These are phyloP conservation scores for Tribolium madens DNA, from an alignment of 1,140 invertebrate species.

Conservation along the genomic window DNA sequence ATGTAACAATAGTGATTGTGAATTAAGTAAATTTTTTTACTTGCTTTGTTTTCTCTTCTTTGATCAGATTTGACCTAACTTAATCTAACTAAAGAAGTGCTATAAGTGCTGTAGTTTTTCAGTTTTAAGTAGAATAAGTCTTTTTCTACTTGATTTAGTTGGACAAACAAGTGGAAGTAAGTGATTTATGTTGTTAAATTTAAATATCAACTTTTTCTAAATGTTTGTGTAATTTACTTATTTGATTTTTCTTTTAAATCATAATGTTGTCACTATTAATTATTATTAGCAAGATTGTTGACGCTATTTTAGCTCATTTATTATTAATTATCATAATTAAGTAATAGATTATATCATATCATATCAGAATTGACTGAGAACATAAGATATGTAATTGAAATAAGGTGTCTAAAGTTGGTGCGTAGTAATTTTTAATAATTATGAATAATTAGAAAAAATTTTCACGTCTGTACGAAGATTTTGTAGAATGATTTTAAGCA, in stretches of 20 bases:
- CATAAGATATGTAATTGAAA: not conserved
- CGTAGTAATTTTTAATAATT: not conserved
- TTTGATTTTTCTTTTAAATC: not conserved
- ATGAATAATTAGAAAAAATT: no score
- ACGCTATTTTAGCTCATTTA: not conserved
- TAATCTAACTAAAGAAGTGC: no score
- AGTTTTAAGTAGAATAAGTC: no score
- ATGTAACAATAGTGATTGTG: no score
- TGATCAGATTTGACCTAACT: no score
- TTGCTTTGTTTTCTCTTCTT: no score
- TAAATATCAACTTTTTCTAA: not conserved
- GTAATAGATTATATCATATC: not conserved
- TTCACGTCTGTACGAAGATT: no score
- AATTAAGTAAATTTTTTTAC: no score
- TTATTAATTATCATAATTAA: not conserved
- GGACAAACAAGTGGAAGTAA: no score
- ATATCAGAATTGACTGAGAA: not conserved
- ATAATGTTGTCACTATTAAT: not conserved
- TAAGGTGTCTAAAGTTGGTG: not conserved
- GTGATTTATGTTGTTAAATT: not conserved
- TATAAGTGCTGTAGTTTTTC: no score
- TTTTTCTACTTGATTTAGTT: no score
- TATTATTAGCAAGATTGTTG: not conserved
- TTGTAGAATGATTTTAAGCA: not conserved
- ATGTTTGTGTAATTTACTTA: not conserved